Conservation (phyloP, 1,140 invertebrate genomes). For the Anastrepha ludens region DNA sequence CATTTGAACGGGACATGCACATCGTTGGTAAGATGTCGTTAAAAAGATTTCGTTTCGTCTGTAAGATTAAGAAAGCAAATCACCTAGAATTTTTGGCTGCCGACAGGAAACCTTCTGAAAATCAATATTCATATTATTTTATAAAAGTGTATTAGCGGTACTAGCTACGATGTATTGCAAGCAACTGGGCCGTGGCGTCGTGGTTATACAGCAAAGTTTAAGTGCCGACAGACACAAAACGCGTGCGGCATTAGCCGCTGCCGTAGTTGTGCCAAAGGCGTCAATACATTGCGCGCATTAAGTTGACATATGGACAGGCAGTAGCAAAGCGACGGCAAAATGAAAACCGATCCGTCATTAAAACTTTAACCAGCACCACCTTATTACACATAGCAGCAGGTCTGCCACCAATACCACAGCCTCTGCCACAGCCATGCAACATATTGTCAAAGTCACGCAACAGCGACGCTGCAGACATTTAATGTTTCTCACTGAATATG, state of each 20-base stretch:
- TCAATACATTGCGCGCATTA: conserved; percentile 51
- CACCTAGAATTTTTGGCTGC: too few relatives aligned
- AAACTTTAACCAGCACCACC: conserved; percentile 55
- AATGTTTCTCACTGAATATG: conserved; percentile 2
- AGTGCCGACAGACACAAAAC: not conserved
- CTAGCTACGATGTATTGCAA: too few relatives aligned
- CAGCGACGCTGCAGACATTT: not conserved
- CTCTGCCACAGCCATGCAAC: not conserved
- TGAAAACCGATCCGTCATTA: conserved; percentile 58
- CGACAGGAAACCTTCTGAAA: too few relatives aligned
- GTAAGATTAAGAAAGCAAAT: too few relatives aligned
- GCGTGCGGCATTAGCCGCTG: not conserved
- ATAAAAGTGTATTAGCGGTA: too few relatives aligned
- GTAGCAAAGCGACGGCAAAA: conserved; percentile 34
- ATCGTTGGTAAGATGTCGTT: too few relatives aligned
- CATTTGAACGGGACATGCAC: too few relatives aligned
- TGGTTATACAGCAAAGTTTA: too few relatives aligned
- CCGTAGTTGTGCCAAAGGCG: not conserved
- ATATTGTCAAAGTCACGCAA: not conserved
- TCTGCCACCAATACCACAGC: not conserved
- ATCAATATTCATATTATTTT: too few relatives aligned
- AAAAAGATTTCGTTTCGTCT: too few relatives aligned
- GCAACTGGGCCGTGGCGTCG: too few relatives aligned
- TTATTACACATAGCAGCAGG: not conserved
- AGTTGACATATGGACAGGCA: conserved; percentile 55